phyloP scores from a whole-genome alignment of 2,113 vertebrate genomes.

The Pelodiscus sinensis region DNA sequence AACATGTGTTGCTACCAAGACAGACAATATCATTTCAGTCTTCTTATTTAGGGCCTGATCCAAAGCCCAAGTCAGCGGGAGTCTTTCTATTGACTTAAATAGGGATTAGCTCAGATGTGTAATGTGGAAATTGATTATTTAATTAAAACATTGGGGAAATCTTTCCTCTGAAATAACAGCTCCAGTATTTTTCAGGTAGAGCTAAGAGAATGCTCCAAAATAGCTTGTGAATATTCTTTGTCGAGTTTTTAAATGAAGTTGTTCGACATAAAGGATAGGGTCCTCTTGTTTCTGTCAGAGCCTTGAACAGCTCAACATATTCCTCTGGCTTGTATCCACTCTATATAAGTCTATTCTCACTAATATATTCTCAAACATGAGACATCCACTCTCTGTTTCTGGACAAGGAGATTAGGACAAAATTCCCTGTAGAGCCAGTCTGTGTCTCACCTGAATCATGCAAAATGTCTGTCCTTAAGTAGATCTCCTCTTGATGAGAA shows the following conservation, averaged over 20 bases:
- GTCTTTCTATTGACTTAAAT: neutral
- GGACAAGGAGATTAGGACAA: neutral
- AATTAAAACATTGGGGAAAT: neutral
- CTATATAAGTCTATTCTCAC: neutral
- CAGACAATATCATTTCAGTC: neutral
- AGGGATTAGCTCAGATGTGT: neutral
- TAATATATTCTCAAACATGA: neutral
- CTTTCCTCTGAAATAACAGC: neutral
- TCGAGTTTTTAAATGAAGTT: neutral
- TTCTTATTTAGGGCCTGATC: neutral
- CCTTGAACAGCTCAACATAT: neutral
- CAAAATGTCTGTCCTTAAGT: neutral
- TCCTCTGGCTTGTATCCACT: neutral
- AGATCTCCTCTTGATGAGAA: neutral
- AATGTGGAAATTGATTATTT: neutral
- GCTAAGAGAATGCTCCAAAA: neutral
- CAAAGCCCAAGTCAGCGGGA: neutral
- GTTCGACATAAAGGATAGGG: neutral
- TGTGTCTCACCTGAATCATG: neutral
- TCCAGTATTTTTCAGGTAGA: neutral
- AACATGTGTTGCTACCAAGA: neutral
- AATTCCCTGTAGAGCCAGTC: neutral
- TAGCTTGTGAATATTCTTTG: neutral
- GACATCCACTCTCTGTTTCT: neutral
- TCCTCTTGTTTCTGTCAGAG: neutral